Evolutionary conservation across 2,113 vertebrate species (phyloP).

Genomic region (Camelus dromedarius): DNA sequence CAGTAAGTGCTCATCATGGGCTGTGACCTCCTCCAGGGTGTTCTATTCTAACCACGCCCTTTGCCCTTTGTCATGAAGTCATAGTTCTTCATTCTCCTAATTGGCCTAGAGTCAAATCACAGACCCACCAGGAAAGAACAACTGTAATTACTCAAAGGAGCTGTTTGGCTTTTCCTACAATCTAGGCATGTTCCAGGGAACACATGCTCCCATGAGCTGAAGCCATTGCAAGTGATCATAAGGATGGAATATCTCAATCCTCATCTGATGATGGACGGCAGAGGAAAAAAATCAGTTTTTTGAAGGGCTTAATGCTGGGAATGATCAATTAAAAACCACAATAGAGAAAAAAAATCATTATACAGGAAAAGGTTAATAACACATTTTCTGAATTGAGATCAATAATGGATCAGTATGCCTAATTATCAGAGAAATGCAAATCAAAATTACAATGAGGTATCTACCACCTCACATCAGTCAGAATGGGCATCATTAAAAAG

Average conservation of each 20-base stretch:
- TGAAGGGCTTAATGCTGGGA: conserved; percentile 77
- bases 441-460: no score
- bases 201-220: neutral
- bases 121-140: neutral
- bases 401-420: neutral
- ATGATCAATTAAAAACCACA: conserved; percentile 76
- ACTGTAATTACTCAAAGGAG: neutral
- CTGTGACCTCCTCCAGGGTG: fast-evolving
- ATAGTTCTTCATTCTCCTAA: neutral
- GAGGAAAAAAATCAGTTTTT: conserved; percentile 77
- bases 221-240: neutral
- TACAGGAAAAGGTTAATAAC: conserved; percentile 51
- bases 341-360: conserved; percentile 74
- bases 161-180: neutral
- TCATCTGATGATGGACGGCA: conserved; percentile 73
- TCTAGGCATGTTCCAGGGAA: neutral
- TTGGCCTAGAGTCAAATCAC: neutral
- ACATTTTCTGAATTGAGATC: conserved; percentile 66
- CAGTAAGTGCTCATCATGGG: neutral
- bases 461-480: no score
- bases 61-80: neutral
- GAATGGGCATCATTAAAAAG: no score
- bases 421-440: no score
- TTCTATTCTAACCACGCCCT: neutral
- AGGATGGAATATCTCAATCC: neutral